Conservation (phyloP, 2,797 vertebrate genomes). For the Ciconia nigra region DNA sequence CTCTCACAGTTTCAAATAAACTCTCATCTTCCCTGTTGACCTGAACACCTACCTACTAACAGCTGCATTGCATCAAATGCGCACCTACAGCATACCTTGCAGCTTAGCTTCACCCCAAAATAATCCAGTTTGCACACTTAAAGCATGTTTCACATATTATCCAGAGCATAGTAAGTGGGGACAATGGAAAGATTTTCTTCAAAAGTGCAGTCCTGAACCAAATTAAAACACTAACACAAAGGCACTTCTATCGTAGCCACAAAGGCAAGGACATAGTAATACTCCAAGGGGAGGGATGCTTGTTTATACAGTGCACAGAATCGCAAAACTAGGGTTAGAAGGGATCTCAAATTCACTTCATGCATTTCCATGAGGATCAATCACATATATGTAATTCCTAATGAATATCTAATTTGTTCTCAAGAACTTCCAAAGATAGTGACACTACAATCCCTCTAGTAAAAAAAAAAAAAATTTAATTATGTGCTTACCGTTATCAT, state of each 20-base stretch:
- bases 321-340: not conserved
- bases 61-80: not conserved
- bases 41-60: not conserved
- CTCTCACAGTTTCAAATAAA: not conserved
- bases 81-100: not conserved
- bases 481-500: not conserved
- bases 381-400: not conserved
- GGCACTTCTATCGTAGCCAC: not conserved
- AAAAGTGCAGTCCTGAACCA: not conserved
- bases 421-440: not conserved
- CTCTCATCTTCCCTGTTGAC: not conserved
- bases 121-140: not conserved
- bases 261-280: not conserved
- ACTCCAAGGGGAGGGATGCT: not conserved
- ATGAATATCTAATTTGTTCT: not conserved
- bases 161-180: not conserved
- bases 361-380: not conserved
- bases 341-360: not conserved
- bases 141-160: not conserved
- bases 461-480: not conserved
- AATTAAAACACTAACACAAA: not conserved
- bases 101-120: not conserved
- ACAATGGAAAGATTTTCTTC: not conserved
- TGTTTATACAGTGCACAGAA: not conserved
- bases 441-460: not conserved